Percentiles rank a stretch among this genome's conserved stretches.
These are phyloP conservation scores for Eupeodes latifasciatus DNA, from an alignment of 2,888 invertebrate species.

Conservation along the genomic window DNA sequence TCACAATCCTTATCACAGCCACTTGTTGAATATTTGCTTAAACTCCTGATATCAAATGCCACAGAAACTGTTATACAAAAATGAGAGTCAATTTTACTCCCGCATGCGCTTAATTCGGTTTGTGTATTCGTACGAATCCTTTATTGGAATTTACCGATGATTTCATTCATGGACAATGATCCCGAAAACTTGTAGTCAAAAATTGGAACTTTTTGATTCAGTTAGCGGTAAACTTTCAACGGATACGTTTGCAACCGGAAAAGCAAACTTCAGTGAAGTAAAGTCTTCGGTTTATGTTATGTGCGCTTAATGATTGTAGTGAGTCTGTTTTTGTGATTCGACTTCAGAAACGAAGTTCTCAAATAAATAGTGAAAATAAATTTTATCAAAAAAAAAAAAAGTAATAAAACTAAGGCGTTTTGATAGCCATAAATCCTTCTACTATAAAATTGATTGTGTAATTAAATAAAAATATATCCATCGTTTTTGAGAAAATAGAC, in stretches of 20 bases:
- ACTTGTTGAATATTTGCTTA: slow-evolving; percentile 52
- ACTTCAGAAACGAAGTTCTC: background rate
- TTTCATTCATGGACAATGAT: slow-evolving; percentile 57
- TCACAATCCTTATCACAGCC: slow-evolving; percentile 25
- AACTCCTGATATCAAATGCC: background rate
- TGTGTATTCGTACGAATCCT: background rate
- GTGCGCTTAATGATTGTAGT: background rate
- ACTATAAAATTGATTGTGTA: slow-evolving; percentile 3
- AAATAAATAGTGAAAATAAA: background rate
- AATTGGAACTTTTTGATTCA: slow-evolving; percentile 33
- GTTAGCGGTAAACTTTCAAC: slow-evolving; percentile 60
- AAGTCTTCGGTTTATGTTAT: background rate
- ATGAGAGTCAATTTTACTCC: background rate
- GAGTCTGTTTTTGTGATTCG: background rate
- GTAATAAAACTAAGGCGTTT: background rate
- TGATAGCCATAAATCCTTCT: background rate
- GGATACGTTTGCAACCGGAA: slow-evolving; percentile 51
- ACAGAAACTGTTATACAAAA: slow-evolving; percentile 56
- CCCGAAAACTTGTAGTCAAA: background rate
- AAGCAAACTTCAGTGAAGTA: background rate
- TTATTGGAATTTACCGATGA: slow-evolving; percentile 10
- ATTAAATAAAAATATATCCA: slow-evolving; percentile 1
- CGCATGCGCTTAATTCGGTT: slow-evolving; percentile 61
- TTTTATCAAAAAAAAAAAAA: background rate
- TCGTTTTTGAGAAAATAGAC: slow-evolving; percentile 10